phyloP scores from a whole-genome alignment of 2,888 invertebrate species.

The Ormyrus thymus region DNA sequence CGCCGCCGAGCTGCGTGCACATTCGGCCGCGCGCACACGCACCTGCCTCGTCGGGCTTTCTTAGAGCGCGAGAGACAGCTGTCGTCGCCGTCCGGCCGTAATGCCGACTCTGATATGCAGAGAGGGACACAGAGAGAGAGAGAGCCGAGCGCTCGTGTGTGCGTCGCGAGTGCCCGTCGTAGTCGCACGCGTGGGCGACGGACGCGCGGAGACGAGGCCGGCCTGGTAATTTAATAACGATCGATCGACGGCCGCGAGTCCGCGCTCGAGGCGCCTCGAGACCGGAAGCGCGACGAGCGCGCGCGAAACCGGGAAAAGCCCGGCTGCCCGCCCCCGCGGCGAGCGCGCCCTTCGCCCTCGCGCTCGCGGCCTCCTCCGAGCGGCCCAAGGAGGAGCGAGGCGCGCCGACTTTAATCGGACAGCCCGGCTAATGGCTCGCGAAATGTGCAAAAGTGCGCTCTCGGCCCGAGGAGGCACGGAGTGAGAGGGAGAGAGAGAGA shows the following conservation, averaged over 20 bases:
- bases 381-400: too few relatives aligned
- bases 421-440: too few relatives aligned
- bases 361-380: too few relatives aligned
- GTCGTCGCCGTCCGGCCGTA: too few relatives aligned
- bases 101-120: too few relatives aligned
- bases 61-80: too few relatives aligned
- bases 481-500: conserved; percentile 4
- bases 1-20: neutral
- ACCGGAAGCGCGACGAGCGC: conserved; percentile 61
- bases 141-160: too few relatives aligned
- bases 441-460: neutral
- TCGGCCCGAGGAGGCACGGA: neutral
- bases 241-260: conserved; percentile 58
- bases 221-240: conserved; percentile 67
- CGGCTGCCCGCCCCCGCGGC: neutral
- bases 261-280: conserved; percentile 57
- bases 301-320: conserved; percentile 61
- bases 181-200: neutral
- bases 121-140: too few relatives aligned
- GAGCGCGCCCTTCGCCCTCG: too few relatives aligned
- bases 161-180: neutral
- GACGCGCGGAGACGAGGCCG: conserved; percentile 34
- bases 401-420: too few relatives aligned
- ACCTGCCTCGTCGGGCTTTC: too few relatives aligned
- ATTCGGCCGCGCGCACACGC: too few relatives aligned